Conservation (phyloP, 2,797 vertebrate species). For the Eulemur rubriventer region DNA sequence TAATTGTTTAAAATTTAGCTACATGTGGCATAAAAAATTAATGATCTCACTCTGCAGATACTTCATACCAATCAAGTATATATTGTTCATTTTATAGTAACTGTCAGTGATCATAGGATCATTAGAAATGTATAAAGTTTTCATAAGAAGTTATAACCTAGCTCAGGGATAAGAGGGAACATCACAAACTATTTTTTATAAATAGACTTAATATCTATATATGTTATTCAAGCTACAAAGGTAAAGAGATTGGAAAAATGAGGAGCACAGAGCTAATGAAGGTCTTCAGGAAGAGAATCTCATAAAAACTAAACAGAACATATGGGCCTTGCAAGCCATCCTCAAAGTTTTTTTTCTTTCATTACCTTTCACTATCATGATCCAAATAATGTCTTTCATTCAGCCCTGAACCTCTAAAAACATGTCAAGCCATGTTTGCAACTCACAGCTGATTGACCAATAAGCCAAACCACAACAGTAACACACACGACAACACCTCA, state of each 20-base stretch:
- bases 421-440: neutral
- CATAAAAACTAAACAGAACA: neutral
- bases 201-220: neutral
- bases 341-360: neutral
- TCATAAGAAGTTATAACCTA: neutral
- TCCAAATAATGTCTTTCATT: neutral
- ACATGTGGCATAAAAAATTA: neutral
- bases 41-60: neutral
- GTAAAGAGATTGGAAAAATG: neutral
- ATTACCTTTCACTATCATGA: neutral
- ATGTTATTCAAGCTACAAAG: neutral
- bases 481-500: neutral
- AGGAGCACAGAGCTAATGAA: neutral
- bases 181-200: neutral
- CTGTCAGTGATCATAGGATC: neutral
- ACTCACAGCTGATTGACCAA: neutral
- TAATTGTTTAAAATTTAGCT: neutral
- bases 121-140: neutral
- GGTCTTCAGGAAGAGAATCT: neutral
- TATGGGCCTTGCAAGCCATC: neutral
- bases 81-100: neutral
- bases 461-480: neutral
- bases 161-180: rapidly evolving
- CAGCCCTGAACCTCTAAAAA: neutral
- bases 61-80: neutral